Base-by-base conservation (phyloP, 1,140 invertebrate genomes). In the Maconellicoccus hirsutus region DNA sequence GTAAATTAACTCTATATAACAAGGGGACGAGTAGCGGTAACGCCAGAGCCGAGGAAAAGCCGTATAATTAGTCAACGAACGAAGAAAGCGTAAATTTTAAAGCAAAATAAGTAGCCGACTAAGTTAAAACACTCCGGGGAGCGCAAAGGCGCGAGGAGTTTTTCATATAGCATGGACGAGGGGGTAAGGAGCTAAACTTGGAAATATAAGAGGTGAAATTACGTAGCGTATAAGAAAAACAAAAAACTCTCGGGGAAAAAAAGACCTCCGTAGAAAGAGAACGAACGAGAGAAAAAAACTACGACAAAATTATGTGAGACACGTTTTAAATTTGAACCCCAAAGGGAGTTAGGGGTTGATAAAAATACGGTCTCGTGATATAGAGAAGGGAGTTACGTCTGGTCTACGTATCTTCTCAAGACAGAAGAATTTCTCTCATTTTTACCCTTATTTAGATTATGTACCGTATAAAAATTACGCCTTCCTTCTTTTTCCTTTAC, bases 251-350 rank as follows among this genome's bases (percentile, higher is more conserved):
- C 61, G 61, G 19, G 61, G 22, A 25, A 66, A 23, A 66, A 23
- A 26, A 66, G 61, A 10, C 2, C 8, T 6, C 21, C 14, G 4
- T 16, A 33, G 29, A 33, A 59, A 59, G 61, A 66, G 22, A 23
- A 66, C 21, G 19, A 66, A 23, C 16, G 22, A 66, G 25, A 23
- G 19, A 25, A 66, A 66, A 66, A 66, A 66, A 66, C 8, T 14
- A 66, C 25, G 61, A 66, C 61, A 66, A 66, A 66, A 66, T 66
- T 66, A 66, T 66, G 61, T 66, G 61, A 66, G 61, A 66, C 61
- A 66, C 61, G 61, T 66, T 66, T 66, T 66, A 66, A 66, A 66
- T 66, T 66, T 66, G 25, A 66, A 66, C 61, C 25, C 61, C 61
- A 25, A 26, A 23, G 61, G 61, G 61, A 66, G 25, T 66, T 66